Base-by-base conservation (phyloP, 2,888 invertebrate species). In the Sphaerophoria taeniata region DNA sequence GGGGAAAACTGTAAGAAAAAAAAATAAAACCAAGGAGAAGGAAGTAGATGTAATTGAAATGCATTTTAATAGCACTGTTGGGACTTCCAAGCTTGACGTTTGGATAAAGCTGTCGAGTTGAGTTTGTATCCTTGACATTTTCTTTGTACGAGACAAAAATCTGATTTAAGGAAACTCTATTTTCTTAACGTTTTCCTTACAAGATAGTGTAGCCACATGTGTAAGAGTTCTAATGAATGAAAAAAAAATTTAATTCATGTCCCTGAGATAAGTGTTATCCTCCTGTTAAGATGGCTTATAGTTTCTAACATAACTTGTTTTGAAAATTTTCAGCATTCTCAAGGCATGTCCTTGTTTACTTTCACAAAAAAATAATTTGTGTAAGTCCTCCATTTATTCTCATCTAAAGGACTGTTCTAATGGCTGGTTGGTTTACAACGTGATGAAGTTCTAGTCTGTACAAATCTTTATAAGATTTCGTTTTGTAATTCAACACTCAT, bases 11-110 rank as follows among this genome's bases (percentile, higher is more conserved):
- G 24, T 24, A 14, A 24, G 6, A 56, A n/a, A n/a, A 34, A 6
- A 33, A 63, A 63, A 63, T 63, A 63, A 14, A 47, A 63, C 14
- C 14, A 63, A 63, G 47, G 47, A 63, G 14, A 63, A 63, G 47
- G 47, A 63, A 34, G 63, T n/a, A 11, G 63, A 33, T 33, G 47
- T 47, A 63, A 63, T 63, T 63, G 63, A 63, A 63, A 63, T 63
- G 47, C 45, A 63, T 31, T 47, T 33, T 63, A 63, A 63, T 63
- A 63, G 63, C 34, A 47, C 63, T 49, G 47, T 49, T 33, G 63
- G 47, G 45, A 11, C 45, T 31, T 63, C 14, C n/a, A 12, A 61
- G 47, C 63, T 14, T 47, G 47, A 47, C 63, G 47, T 63, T 63
- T 63, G 47, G 63, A 63, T 45, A 63, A n/a, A 45, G 16, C 24